Base-by-base conservation (phyloP, 2,888 invertebrate genomes). In the Drosophila picticornis region DNA sequence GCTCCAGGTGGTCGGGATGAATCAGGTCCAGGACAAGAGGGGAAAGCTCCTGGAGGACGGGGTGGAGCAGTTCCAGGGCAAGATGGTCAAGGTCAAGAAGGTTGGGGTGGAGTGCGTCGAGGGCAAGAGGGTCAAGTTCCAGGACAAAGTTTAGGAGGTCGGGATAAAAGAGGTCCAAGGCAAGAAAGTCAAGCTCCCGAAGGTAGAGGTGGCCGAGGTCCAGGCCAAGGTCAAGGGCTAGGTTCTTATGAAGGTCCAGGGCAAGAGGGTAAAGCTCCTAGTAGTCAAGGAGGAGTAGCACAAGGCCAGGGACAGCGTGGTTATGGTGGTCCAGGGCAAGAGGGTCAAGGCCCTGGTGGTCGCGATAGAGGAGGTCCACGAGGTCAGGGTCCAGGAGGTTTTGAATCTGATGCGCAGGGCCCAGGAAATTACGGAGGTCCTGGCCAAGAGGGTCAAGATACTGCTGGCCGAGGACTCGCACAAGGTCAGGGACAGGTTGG, bases 21-120 rank as follows among this genome's bases (percentile, higher is more conserved):
- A 43, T 53, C 48, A 19, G 64, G 36, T 25, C 58, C 56, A 36
- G 50, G 46, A 27, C 50, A 55, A 19, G 53, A 27, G 27, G 27
- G 27, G 11, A 27, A 38, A 6, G 38, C 27, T 13, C 50, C 19
- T 19, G 11, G 10, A 2, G 50, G 38, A 1, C 36, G 31, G 1
- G 46, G 52, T 16, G 10, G 4, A 27, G 50, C 32, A 19, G 62
- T 29, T 40, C 46, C 51, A 16, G 46, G 50, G 0, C 25, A 19
- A 16, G 55, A 31, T 3, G 48, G 25, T 3, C 55, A 56, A 31
- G 57, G 9, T 2, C 38, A 27, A 13, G 43, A 31, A 31, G 29
- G 32, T 29, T 10, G 38, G 2, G 25, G 34, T 2, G 38, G 38
- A 27, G 4, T 27, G 19, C 19, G 29, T 27, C 27, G 4, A 27